Conservation (phyloP, 2,113 vertebrate genomes). For the Strix aluco region DNA sequence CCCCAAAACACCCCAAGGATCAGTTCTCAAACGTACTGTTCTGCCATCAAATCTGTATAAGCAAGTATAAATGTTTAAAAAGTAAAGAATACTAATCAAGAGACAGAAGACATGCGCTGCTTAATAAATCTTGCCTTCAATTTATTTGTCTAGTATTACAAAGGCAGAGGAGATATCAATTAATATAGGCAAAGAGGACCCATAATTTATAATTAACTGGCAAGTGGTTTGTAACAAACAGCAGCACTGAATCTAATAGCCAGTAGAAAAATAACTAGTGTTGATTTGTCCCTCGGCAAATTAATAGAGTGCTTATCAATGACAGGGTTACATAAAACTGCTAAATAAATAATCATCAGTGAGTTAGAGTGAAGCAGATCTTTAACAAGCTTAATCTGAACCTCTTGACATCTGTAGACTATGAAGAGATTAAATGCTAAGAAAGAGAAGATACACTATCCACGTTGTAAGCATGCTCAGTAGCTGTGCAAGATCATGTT, state of each 20-base stretch:
- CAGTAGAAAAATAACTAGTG: constrained; percentile 89
- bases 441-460: constrained; percentile 65
- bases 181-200: constrained; percentile 93
- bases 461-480: constrained; percentile 64
- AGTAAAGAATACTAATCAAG: constrained; percentile 82
- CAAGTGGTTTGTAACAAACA: constrained; percentile 94
- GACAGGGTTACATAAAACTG: constrained; percentile 97
- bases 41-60: constrained; percentile 69
- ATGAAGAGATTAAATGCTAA: constrained; percentile 84
- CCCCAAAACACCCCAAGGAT: constrained; percentile 71
- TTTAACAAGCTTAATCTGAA: constrained; percentile 97
- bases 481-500: constrained; percentile 57
- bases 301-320: constrained; percentile 97
- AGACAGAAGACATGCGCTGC: constrained; percentile 75
- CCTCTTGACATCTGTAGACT: constrained; percentile 88
- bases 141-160: constrained; percentile 90
- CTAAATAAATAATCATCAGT: constrained; percentile 99
- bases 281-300: constrained; percentile 96
- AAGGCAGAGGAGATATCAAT: constrained; percentile 92
- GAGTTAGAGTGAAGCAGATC: constrained; percentile 95
- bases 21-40: constrained; percentile 63
- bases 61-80: constrained; percentile 80
- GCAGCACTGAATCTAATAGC: constrained; percentile 90
- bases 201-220: constrained; percentile 99
- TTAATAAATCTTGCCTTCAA: constrained; percentile 93